A percentile compares a stretch with the other conserved stretches of the same genome.
Evolutionary conservation across 2,797 vertebrate genomes (phyloP).

Genomic region (Glossophaga mutica): DNA sequence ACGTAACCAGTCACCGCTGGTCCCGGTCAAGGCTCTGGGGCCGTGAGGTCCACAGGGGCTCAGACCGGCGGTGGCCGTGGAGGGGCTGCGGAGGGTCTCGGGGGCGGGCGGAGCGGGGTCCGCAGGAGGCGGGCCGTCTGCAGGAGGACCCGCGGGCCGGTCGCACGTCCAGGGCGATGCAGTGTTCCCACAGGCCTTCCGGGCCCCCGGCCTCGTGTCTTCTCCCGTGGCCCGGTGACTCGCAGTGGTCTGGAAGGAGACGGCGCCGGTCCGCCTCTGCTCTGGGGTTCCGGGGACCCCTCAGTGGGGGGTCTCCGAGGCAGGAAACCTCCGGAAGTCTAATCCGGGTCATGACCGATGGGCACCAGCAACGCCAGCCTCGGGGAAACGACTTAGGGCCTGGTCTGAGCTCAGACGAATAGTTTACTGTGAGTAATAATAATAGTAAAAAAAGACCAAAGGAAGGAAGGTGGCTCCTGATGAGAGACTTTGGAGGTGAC

Average conservation of each 20-base stretch:
- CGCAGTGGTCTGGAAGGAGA: background rate
- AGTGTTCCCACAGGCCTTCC: background rate
- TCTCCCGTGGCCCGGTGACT: background rate
- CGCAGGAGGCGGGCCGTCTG: background rate
- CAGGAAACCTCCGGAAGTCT: background rate
- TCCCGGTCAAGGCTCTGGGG: background rate
- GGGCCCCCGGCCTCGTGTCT: too few species aligned
- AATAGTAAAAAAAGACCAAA: background rate
- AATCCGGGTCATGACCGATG: background rate
- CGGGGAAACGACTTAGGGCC: background rate
- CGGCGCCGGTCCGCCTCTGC: rapidly evolving
- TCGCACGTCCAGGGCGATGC: background rate
- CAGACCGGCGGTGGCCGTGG: rapidly evolving
- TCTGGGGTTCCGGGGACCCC: background rate
- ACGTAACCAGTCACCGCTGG: background rate
- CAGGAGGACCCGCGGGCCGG: rapidly evolving
- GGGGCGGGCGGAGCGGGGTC: rapidly evolving
- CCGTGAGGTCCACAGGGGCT: background rate
- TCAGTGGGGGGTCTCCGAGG: background rate
- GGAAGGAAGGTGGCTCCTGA: background rate
- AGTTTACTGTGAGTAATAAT: background rate
- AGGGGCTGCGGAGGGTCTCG: background rate
- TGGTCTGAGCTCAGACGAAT: background rate
- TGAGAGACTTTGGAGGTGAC: background rate
- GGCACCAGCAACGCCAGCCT: background rate